Base-by-base conservation (phyloP, 2,888 invertebrate genomes). In the Drosophila tripunctata region DNA sequence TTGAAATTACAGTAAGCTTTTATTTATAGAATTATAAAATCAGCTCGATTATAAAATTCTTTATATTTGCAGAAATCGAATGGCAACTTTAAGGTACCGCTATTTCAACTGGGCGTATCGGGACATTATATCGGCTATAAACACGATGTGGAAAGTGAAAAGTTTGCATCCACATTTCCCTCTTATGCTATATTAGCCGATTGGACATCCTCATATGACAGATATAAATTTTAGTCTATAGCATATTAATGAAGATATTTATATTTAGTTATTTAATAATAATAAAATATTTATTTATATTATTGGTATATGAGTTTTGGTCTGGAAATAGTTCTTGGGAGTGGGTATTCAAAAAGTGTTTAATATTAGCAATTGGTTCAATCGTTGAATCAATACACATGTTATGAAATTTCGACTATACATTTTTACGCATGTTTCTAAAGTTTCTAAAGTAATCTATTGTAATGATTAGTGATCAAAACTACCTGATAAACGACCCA, bases 171-270 rank as follows among this genome's bases (percentile, higher is more conserved):
- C 3, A 87, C 90, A 58, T 92, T 93, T 77, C 93, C 93, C 0
- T 73, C 90, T 3, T 93, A 92, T 91, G 88, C 92, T 0, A 73
- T 89, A 90, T 4, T 91, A 90, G 69, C 71, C n/a, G 90, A 92
- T 31, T 93, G 92, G 92, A 89, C 93, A 10, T 91, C 92, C 36
- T 89, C 90, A 15, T 93, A 92, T 74, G 90, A 92, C 66, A 75
- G 89, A 61, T 89, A 86, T 60, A 77, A 87, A 21, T 87, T 80
- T 72, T 88, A 88, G 36, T 17, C 4, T 24, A 30, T 38, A 17
- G 3, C 17, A 19, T 36, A 27, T 22, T 1, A 50, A 50, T 36
- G 36, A 35, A 48, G 5, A 43, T n/a, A 8, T 4, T 40, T 27
- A 6, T 27, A n/a, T 27, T 15, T n/a, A 43, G 6, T 17, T 27